Evolutionary conservation across 2,888 invertebrate species (phyloP), one percentile per base, ranked within the genome.

Genomic region (Drosophila incognita): DNA sequence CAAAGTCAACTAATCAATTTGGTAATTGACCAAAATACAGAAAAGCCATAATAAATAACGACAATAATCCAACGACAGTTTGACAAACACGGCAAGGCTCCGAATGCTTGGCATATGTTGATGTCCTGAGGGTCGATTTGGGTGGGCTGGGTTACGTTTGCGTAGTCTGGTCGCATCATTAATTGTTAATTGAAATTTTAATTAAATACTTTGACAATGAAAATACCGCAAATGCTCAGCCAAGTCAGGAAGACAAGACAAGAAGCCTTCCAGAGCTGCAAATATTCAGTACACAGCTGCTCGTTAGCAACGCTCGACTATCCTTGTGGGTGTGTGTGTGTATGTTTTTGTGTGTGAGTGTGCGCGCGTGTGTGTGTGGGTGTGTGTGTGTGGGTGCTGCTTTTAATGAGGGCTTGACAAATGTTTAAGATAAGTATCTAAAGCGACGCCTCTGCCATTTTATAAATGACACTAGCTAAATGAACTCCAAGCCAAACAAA

Each of bases 141-240:
- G 38, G 4, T 27, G 31, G 21, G 33, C 48, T 57, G 31, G n/a
- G 33, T 48, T 60, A 24, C 46, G 53, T 27, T 21, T 27, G 58
- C 6, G n/a, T 52, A 48, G 33, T 36, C 46, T 46, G 33, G 42
- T 42, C 54, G 71, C 80, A 56, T 73, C 83, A 85, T 85, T 82
- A 90, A 86, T 88, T 79, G 82, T 81, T 83, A 79, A 89, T 87
- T 83, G 77, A 81, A 86, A 89, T 83, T 89, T 90, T 87, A 90
- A 87, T 90, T 89, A 89, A 87, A 89, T 83, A 84, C 81, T 83
- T 81, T 74, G 70, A 66, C 79, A 89, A 75, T 86, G 81, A 76
- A 78, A 73, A 83, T 71, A 72, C 86, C 89, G 70, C 88, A 80
- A 78, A 87, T 76, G 71, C 48, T 75, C 29, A 51, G 27, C 63